Evolutionary conservation across 2,113 vertebrate genomes (phyloP), one percentile per base, ranked within the genome.

Genomic region (Rhinolophus ferrumequinum): DNA sequence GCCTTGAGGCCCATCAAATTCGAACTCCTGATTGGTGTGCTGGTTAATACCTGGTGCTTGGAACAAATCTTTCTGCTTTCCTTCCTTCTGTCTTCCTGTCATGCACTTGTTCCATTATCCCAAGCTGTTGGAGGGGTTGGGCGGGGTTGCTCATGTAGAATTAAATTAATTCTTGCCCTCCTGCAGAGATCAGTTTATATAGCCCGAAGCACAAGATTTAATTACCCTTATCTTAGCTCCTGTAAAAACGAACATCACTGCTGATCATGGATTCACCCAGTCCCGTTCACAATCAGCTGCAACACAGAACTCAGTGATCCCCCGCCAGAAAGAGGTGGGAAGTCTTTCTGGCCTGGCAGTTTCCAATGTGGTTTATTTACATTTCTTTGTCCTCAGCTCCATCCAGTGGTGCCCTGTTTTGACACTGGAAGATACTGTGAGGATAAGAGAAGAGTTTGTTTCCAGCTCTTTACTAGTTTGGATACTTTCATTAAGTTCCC

Each of bases 151-250:
- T 44, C 18, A 9, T 28, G 44, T 30, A 28, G 73, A 82, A 94
- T 94, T 77, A 93, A 94, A 94, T 93, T 54, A 75, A 76, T 95
- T 91, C 88, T 75, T 52, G 14, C 77, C 84, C 80, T 81, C 97
- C 93, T 50, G 67, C 28, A 11, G 94, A 81, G 88, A 96, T 58
- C 47, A 2, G 16, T 93, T 85, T 91, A 75, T 86, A 77, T 30
- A 50, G 54, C 96, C 94, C 4, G 14, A 80, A 93, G 82, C 54
- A 47, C 33, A 16, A 72, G 90, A 80, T 91, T 97, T 96, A 95
- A 97, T 96, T 92, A 77, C 76, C 76, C 73, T 96, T 83, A 90
- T 96, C 72, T 96, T 33, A 92, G 94, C 52, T 92, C 76, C 10
- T 90, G 26, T 70, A 69, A 92, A 92, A 93, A 15, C 19, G 64